Evolutionary conservation across 2,888 invertebrate species (phyloP).

Genomic region (Neoitamus cyanurus): DNA sequence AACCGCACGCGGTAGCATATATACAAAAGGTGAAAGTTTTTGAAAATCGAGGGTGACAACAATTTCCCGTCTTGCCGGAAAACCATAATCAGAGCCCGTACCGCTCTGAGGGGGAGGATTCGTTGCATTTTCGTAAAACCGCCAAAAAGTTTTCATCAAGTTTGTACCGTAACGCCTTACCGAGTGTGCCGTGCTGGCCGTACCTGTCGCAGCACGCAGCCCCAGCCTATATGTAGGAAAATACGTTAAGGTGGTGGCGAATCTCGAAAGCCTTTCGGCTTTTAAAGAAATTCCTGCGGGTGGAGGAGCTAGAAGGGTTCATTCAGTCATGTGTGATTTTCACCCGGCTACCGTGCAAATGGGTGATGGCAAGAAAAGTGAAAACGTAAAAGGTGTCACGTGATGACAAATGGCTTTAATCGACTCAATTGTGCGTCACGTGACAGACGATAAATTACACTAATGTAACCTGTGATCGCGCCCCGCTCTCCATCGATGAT

Average conservation of each 20-base stretch:
- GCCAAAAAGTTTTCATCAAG: not conserved
- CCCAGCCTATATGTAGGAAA: too few relatives aligned
- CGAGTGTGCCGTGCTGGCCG: not conserved
- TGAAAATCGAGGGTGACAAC: constrained; percentile 44
- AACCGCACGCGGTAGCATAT: not conserved
- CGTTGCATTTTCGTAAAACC: constrained; percentile 29
- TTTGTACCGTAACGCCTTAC: not conserved
- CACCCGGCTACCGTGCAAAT: not conserved
- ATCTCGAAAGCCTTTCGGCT: not conserved
- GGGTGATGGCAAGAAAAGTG: constrained; percentile 40
- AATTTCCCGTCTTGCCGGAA: constrained; percentile 49
- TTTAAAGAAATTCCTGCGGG: not conserved
- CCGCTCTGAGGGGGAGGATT: not conserved
- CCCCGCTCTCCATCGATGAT: constrained; percentile 39
- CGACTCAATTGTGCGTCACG: constrained; percentile 52
- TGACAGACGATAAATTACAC: constrained; percentile 53
- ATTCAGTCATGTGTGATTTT: too few relatives aligned
- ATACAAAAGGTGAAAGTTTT: constrained; percentile 31
- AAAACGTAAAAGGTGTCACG: constrained; percentile 52
- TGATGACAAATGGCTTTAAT: constrained; percentile 53
- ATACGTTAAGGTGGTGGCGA: constrained; percentile 39
- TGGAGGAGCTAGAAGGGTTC: not conserved
- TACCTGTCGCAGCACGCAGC: constrained; percentile 46
- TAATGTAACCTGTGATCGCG: constrained; percentile 49
- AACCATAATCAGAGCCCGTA: constrained; percentile 48